These are phyloP conservation scores for Lampropteryx suffumata DNA, from an alignment of 2,888 invertebrate species.

Conservation along the genomic window DNA sequence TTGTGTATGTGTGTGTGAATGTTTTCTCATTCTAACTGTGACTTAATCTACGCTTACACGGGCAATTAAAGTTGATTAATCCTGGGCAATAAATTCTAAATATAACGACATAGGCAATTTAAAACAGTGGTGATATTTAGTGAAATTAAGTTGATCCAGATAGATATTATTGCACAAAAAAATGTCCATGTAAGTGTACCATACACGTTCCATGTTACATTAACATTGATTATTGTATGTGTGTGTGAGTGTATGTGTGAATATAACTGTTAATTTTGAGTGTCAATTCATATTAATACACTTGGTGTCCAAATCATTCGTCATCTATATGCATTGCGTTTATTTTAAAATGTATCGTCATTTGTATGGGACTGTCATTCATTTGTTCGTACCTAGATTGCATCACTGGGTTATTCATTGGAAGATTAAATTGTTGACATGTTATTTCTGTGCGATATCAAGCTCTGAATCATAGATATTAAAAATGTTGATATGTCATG, in stretches of 20 bases:
- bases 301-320: slow-evolving; percentile 2
- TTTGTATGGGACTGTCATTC: slow-evolving; percentile 50
- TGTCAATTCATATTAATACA: slow-evolving; percentile 4
- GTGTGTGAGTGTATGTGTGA: slow-evolving; percentile 6
- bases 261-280: slow-evolving; percentile 3
- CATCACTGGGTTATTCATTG: slow-evolving; percentile 55
- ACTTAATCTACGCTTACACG: no score
- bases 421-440: slow-evolving; percentile 36
- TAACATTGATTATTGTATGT: slow-evolving; percentile 1
- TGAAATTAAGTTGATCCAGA: no score
- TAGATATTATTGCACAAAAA: no score
- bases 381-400: slow-evolving; percentile 47
- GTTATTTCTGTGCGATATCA: slow-evolving; percentile 8
- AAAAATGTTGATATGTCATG: no score
- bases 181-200: no score
- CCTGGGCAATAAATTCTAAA: no score
- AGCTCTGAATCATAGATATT: slow-evolving; percentile 10
- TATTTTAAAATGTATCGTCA: slow-evolving; percentile 27
- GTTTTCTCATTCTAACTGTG: not conserved
- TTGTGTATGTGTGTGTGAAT: slow-evolving; percentile 2
- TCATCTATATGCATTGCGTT: not conserved
- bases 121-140: no score
- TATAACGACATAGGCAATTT: no score
- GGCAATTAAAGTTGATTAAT: no score
- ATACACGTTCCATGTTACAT: not conserved